These are phyloP conservation scores for Oscheius sp. DNA, from an alignment of 2,888 invertebrate species.

Conservation along the genomic window DNA sequence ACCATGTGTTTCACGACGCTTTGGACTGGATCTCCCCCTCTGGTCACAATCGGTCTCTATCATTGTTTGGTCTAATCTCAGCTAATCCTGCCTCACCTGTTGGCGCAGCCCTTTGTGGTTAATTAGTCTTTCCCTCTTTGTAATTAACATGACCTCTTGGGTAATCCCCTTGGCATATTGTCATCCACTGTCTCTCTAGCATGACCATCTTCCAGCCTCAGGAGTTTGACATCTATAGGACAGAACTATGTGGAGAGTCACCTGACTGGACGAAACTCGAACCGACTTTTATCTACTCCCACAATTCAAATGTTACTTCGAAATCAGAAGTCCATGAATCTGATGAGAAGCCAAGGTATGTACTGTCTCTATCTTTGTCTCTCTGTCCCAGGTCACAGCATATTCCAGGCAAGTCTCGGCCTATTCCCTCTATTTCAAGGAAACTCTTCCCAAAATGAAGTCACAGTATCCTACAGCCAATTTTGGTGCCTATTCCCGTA, in stretches of 20 bases:
- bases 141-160: constrained; percentile 26
- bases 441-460: constrained; percentile 17
- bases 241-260: constrained; percentile 28
- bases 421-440: constrained; percentile 22
- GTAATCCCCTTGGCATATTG: neutral
- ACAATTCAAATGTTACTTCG: too few relatives aligned
- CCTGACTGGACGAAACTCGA: constrained; percentile 24
- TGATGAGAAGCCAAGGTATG: constrained; percentile 16
- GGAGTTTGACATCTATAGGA: constrained; percentile 19
- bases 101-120: neutral
- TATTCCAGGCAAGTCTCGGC: constrained; percentile 16
- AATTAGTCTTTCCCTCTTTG: neutral
- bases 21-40: neutral
- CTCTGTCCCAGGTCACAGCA: too few relatives aligned
- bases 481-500: constrained; percentile 25
- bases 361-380: neutral
- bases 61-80: constrained; percentile 12
- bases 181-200: neutral
- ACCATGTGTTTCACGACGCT: neutral
- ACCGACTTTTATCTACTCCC: constrained; percentile 11
- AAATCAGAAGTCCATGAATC: neutral
- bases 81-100: constrained; percentile 27
- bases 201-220: neutral
- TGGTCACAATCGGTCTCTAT: neutral
- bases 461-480: neutral